Evolutionary conservation across 1,140 invertebrate genomes (phyloP).

Genomic region (Lysiphlebus fabarum): DNA sequence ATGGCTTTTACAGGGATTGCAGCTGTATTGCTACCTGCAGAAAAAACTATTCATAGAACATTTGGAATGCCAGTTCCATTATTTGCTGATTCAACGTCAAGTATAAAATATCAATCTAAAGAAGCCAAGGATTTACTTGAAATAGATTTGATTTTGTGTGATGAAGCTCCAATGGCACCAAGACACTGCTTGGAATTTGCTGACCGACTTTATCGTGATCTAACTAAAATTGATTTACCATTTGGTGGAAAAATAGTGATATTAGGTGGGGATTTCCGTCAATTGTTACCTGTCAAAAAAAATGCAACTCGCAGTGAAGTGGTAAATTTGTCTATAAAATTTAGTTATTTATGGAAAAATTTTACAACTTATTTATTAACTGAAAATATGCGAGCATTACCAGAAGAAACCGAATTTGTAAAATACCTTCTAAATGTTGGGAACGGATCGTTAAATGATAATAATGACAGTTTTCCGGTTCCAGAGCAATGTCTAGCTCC

Average conservation of each 20-base stretch:
- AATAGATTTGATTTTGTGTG: constrained; percentile 32
- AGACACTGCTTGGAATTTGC: constrained; percentile 4
- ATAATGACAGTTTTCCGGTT: constrained; percentile 14
- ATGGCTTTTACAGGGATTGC: constrained; percentile 32
- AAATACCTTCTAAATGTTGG: constrained; percentile 24
- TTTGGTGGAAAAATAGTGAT: constrained; percentile 12
- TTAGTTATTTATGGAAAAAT: constrained; percentile 22
- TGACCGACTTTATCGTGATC: neutral
- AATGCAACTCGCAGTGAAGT: constrained; percentile 21
- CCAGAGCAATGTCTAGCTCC: constrained; percentile 13
- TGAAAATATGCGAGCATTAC: constrained; percentile 23
- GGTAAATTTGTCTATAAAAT: constrained; percentile 25
- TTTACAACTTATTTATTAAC: constrained; percentile 24
- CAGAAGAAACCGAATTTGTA: constrained; percentile 19
- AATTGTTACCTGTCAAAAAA: neutral
- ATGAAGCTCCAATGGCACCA: constrained; percentile 37
- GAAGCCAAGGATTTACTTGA: constrained; percentile 20
- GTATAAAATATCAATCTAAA: constrained; percentile 36
- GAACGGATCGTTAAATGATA: constrained; percentile 21
- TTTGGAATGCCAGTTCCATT: constrained; percentile 29
- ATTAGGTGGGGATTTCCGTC: constrained; percentile 9
- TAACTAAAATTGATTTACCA: neutral
- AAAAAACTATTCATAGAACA: constrained; percentile 27
- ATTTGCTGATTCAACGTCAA: constrained; percentile 23
- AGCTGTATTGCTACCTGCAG: constrained; percentile 28